These are phyloP conservation scores for Pheosia tremula DNA, from an alignment of 2,888 invertebrate genomes.

Conservation along the genomic window DNA sequence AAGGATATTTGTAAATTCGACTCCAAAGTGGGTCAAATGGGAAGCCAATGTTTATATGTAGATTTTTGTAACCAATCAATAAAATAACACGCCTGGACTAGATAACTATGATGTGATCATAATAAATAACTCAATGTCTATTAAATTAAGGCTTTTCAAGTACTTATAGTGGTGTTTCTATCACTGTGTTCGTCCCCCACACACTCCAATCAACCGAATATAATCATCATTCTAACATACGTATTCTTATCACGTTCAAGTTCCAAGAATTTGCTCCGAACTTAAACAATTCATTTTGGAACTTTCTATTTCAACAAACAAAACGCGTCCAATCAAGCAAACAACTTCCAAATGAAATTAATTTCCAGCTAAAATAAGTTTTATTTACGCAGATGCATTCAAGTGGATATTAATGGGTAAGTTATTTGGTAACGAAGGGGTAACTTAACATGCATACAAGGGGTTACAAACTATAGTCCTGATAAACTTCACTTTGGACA, in stretches of 20 bases:
- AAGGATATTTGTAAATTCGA: too few relatives aligned
- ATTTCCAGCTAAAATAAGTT: slow-evolving; percentile 1
- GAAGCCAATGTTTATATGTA: too few relatives aligned
- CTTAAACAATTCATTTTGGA: slow-evolving; percentile 1
- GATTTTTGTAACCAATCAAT: too few relatives aligned
- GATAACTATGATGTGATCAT: too few relatives aligned
- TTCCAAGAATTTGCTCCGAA: not conserved
- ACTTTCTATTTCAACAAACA: slow-evolving; percentile 5
- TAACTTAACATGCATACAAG: not conserved
- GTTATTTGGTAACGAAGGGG: not conserved
- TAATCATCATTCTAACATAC: not conserved
- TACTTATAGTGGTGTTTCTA: too few relatives aligned
- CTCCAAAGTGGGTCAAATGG: too few relatives aligned
- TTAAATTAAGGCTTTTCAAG: too few relatives aligned
- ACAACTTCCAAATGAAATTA: slow-evolving; percentile 1
- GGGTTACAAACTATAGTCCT: not conserved
- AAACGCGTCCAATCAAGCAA: slow-evolving; percentile 2
- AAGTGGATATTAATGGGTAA: not conserved
- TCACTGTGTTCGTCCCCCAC: too few relatives aligned
- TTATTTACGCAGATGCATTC: not conserved
- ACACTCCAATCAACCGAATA: too few relatives aligned
- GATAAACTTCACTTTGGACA: not conserved
- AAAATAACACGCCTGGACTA: too few relatives aligned
- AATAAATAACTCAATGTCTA: too few relatives aligned
- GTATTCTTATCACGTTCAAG: not conserved